Conservation (phyloP, 2,888 invertebrate genomes). For the Bruchidius siliquastri region DNA sequence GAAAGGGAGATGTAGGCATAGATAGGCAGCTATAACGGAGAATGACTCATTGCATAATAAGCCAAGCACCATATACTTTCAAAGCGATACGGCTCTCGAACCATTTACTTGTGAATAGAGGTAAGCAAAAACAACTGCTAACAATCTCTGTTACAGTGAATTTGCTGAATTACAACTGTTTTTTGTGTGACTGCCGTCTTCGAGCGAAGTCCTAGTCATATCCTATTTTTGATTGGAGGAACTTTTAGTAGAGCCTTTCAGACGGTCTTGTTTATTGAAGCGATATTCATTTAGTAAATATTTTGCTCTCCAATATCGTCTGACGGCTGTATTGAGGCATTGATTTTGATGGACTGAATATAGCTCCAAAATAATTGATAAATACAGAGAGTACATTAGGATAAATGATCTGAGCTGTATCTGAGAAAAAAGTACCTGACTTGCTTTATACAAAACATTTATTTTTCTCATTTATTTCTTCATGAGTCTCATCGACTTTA, state of each 20-base stretch:
- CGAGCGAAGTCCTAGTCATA: not conserved
- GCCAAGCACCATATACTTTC: constrained; percentile 7
- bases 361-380: too few relatives aligned
- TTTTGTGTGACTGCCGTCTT: not conserved
- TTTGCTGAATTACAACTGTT: not conserved
- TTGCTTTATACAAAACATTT: too few relatives aligned
- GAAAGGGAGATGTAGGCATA: constrained; percentile 8
- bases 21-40: constrained; percentile 4
- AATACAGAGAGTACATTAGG: too few relatives aligned
- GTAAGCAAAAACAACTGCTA: not conserved
- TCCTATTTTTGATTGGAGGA: not conserved
- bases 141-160: not conserved
- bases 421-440: too few relatives aligned
- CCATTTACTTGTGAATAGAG: constrained; percentile 6
- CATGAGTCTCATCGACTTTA: too few relatives aligned
- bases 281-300: too few relatives aligned
- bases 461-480: too few relatives aligned
- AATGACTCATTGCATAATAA: constrained; percentile 12
- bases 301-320: too few relatives aligned
- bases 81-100: constrained; percentile 2
- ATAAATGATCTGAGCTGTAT: too few relatives aligned
- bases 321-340: too few relatives aligned
- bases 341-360: too few relatives aligned
- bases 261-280: not conserved
- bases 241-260: not conserved